Base-by-base conservation (phyloP, 1,140 invertebrate genomes). In the Ceratina japonica region DNA sequence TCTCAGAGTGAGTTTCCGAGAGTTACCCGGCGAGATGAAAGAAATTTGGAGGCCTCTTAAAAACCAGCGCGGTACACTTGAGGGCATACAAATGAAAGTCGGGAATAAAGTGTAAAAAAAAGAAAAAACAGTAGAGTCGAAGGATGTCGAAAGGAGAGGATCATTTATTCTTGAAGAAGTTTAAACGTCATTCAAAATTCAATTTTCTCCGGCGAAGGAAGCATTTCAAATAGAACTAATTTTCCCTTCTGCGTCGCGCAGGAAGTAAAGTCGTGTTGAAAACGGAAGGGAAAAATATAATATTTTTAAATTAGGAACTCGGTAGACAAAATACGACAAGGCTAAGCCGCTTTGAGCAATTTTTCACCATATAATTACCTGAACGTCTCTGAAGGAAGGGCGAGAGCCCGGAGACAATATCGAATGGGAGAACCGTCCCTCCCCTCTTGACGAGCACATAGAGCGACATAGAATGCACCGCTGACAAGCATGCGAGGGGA, bases 391-490 rank as follows among this genome's bases (percentile, higher is more conserved):
- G 62, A 74, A 61, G n/a, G 18, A 52, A 15, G 5, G 5, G 12
- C 15, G 20, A 31, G 24, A n/a, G 0, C 15, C 15, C 15, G 0
- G 49, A 5, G 16, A 63, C 52, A 58, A 24, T 37, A 61, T 27
- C 56, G 4, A 44, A 44, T 44, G 49, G 65, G 52, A 49, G 49
- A 68, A 75, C 56, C 51, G 69, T 44, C n/a, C n/a, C n/a, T n/a
- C n/a, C n/a, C n/a, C n/a, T n/a, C 63, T 80, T 77, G 82, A 84
- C 75, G 71, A 81, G 72, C 70, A 85, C 66, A 62, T 62, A 54
- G 58, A 71, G 31, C 75, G 74, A 73, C 78, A 8, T 44, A 80
- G 77, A 59, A 18, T 75, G 52, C 49, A 75, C 51, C 77, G 73
- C 75, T 76, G 65, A 82, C 70, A 71, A 79, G 76, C 72, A 82